Evolutionary conservation across 2,797 vertebrate species (phyloP).

Genomic region (Potorous gilbertii): DNA sequence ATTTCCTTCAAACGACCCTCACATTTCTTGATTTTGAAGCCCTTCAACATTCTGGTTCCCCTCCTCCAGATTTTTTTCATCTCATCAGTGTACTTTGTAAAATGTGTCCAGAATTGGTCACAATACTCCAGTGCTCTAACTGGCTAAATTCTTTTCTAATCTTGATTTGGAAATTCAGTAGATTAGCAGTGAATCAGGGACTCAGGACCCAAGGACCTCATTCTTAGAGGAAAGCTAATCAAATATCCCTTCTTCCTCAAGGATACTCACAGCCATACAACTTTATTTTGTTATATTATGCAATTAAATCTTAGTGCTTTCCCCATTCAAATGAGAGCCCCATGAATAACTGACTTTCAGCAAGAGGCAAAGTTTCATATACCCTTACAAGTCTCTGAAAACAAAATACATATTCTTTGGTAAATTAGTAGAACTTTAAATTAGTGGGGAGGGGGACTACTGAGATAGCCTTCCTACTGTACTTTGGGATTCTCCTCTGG

Average conservation of each 20-base stretch:
- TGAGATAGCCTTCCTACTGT: neutral
- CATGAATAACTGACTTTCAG: neutral
- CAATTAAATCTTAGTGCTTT: neutral
- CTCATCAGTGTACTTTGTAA: neutral
- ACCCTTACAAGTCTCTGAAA: neutral
- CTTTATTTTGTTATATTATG: conserved; percentile 25
- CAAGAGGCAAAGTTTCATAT: neutral
- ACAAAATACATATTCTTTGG: neutral
- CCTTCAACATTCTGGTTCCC: neutral
- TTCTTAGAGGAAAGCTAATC: conserved; percentile 18
- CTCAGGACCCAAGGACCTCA: neutral
- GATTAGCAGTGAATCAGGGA: neutral
- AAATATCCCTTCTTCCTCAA: conserved; percentile 2
- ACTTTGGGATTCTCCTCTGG: neutral
- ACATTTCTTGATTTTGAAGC: neutral
- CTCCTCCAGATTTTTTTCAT: neutral
- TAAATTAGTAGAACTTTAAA: neutral
- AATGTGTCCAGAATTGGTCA: neutral
- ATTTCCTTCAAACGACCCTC: neutral
- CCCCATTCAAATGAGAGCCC: neutral
- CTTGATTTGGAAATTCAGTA: neutral
- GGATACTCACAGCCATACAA: conserved; percentile 29
- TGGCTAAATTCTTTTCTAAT: neutral
- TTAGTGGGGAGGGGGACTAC: neutral
- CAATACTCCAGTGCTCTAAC: neutral